Conservation (phyloP, 2,113 vertebrate species). For the Leuciscus idus region DNA sequence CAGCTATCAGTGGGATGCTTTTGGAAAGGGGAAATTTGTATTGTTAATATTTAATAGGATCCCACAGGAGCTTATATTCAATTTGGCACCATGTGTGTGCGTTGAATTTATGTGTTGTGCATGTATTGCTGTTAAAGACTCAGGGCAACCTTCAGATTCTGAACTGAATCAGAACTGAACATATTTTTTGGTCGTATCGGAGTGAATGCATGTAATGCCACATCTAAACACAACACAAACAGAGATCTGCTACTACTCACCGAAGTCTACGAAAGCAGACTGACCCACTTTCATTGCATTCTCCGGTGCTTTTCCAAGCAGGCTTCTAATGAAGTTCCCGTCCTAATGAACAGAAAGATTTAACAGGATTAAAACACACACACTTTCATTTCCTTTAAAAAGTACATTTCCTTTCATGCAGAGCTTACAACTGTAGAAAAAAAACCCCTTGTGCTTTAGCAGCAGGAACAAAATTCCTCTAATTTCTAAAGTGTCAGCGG, state of each 20-base stretch:
- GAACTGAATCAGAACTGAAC: not conserved
- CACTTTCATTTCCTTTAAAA: not conserved
- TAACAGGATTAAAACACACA: conserved; percentile 6
- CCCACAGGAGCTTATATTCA: conserved; percentile 61
- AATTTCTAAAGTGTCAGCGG: conserved; percentile 13
- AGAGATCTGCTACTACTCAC: conserved; percentile 75
- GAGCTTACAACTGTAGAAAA: not conserved
- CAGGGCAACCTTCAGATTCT: conserved; percentile 11
- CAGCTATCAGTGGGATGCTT: conserved; percentile 54
- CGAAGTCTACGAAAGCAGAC: conserved; percentile 93
- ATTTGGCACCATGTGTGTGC: conserved; percentile 56
- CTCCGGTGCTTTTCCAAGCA: conserved; percentile 57
- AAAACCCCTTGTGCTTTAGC: not conserved
- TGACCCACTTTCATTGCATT: conserved; percentile 78
- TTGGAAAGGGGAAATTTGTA: conserved; percentile 65
- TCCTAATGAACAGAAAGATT: conserved; percentile 74
- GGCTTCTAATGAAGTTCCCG: conserved; percentile 82
- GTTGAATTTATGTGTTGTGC: conserved; percentile 55
- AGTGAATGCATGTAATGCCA: not conserved
- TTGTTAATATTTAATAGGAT: conserved; percentile 74
- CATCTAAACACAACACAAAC: not conserved
- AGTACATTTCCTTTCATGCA: conserved; percentile 8
- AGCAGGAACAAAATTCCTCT: not conserved
- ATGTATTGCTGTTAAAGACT: not conserved
- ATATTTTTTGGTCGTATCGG: not conserved